A percentile compares a stretch with the other conserved stretches of the same genome.
phyloP scores from a whole-genome alignment of 2,888 invertebrate genomes.

The Molorchus minor region DNA sequence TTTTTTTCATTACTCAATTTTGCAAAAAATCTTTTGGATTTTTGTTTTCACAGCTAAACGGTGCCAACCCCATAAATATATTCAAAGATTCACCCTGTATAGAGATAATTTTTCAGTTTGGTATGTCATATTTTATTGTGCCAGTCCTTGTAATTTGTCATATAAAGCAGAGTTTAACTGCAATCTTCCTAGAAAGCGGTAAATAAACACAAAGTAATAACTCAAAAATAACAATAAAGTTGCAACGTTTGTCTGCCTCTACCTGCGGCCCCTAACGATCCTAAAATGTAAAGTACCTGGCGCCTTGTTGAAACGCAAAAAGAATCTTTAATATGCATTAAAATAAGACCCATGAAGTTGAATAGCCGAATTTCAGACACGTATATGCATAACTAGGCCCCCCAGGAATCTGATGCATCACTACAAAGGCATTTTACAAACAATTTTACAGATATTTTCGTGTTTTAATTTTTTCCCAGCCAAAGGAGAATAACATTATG shows the following conservation, averaged over 20 bases:
- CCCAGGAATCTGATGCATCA: constrained; percentile 13
- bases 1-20: too few species aligned
- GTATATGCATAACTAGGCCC: constrained; percentile 8
- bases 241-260: constrained; percentile 17
- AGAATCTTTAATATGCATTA: constrained; percentile 22
- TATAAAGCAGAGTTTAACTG: not conserved
- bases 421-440: constrained; percentile 17
- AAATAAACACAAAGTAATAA: constrained; percentile 19
- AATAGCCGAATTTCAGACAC: constrained; percentile 3
- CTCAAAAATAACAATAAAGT: constrained; percentile 25
- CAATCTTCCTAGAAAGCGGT: constrained; percentile 18
- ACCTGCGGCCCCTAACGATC: constrained; percentile 21
- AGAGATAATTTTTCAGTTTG: not conserved
- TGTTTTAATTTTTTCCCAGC: too few species aligned
- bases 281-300: constrained; percentile 22
- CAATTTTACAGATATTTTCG: constrained; percentile 6
- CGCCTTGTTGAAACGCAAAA: constrained; percentile 20
- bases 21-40: too few species aligned
- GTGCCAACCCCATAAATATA: too few species aligned
- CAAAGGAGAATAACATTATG: too few species aligned
- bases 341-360: constrained; percentile 6
- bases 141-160: not conserved
- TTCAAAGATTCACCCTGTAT: too few species aligned
- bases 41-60: too few species aligned
- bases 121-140: not conserved